Percentiles rank a stretch among this genome's conserved stretches.
These are phyloP conservation scores for Euplagia quadripunctaria DNA, from an alignment of 2,888 invertebrate species.

Conservation along the genomic window DNA sequence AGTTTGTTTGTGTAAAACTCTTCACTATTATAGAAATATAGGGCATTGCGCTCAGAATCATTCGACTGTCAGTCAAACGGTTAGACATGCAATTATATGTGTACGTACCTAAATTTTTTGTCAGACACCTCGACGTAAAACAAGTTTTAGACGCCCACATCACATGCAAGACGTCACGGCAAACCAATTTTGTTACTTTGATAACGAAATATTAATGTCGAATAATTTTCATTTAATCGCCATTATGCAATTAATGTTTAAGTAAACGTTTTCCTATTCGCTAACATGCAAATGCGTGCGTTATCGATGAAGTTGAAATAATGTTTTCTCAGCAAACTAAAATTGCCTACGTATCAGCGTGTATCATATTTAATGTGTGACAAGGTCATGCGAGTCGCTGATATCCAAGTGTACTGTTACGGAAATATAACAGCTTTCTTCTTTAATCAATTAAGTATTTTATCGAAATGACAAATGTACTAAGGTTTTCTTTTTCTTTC, in stretches of 20 bases:
- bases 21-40: constrained; percentile 29
- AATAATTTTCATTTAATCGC: constrained; percentile 10
- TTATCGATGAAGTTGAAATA: neutral
- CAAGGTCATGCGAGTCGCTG: constrained; percentile 35
- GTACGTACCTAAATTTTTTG: constrained; percentile 47
- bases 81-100: constrained; percentile 57
- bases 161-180: constrained; percentile 40
- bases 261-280: neutral
- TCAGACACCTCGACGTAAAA: constrained; percentile 47
- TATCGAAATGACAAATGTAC: constrained; percentile 16
- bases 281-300: neutral
- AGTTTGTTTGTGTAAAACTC: neutral
- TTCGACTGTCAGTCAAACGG: constrained; percentile 46
- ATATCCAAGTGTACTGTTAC: constrained; percentile 19
- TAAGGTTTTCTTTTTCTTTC: constrained; percentile 35
- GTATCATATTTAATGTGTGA: constrained; percentile 27
- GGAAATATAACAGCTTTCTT: constrained; percentile 34
- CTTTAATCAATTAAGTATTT: constrained; percentile 28
- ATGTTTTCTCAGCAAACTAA: constrained; percentile 24
- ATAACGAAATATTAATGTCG: constrained; percentile 23
- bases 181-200: constrained; percentile 31
- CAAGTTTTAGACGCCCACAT: constrained; percentile 52
- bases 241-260: constrained; percentile 2
- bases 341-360: constrained; percentile 24
- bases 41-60: constrained; percentile 38